Percentiles rank a stretch among this genome's conserved stretches.
Evolutionary conservation across 2,797 vertebrate species (phyloP).

Genomic region (Urophycis tenuis): DNA sequence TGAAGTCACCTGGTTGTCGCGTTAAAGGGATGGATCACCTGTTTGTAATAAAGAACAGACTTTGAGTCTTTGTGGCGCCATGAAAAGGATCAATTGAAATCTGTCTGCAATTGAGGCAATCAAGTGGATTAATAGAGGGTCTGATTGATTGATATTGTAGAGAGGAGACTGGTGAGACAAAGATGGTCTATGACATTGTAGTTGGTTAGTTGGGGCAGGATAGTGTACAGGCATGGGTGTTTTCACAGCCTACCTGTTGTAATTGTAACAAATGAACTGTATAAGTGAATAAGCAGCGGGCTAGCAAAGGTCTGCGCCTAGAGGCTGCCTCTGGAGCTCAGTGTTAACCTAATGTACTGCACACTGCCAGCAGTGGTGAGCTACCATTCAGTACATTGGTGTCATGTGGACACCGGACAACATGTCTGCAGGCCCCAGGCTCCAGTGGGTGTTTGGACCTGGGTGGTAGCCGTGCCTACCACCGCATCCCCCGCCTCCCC

Average conservation of each 20-base stretch:
- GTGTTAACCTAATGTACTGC: not conserved
- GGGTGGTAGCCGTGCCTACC: not conserved
- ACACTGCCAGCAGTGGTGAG: not conserved
- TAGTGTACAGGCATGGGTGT: not conserved
- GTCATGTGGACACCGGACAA: not conserved
- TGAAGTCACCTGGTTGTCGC: not conserved
- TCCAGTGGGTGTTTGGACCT: not conserved
- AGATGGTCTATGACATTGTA: not conserved
- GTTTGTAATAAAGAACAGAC: not conserved
- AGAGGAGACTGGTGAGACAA: not conserved
- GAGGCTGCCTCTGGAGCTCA: not conserved
- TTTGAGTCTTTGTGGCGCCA: not conserved
- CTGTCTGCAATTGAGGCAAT: not conserved
- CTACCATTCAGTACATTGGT: not conserved
- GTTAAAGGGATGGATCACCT: not conserved
- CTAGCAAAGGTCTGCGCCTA: not conserved
- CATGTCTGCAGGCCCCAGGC: not conserved
- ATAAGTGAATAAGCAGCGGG: not conserved
- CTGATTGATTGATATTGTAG: slow-evolving; percentile 1
- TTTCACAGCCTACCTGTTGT: not conserved
- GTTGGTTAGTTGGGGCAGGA: not conserved
- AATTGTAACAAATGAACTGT: not conserved
- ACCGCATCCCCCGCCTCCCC: too few species aligned
- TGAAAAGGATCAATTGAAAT: not conserved
- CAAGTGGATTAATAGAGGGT: not conserved